A percentile compares a stretch with the other conserved stretches of the same genome.
Conservation (phyloP, 2,888 invertebrate species). For the Deladenus siricidicola region DNA sequence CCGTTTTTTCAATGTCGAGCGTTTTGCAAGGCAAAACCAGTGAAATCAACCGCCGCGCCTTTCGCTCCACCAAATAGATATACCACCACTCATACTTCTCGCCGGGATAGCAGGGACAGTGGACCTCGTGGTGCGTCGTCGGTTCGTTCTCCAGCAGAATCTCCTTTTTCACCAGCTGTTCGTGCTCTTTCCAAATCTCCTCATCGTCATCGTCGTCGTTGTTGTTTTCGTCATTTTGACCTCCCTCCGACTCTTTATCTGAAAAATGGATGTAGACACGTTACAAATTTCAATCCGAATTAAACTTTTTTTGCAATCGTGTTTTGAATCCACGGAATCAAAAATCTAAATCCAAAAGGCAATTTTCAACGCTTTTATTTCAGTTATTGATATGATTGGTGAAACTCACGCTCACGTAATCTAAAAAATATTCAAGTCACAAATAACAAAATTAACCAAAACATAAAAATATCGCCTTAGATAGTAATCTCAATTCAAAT, state of each 20-base stretch:
- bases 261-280: too few species aligned
- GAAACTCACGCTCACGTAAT: too few species aligned
- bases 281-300: not conserved
- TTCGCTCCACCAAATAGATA: slow-evolving; percentile 91
- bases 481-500: not conserved
- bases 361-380: too few species aligned
- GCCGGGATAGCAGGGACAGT: slow-evolving; percentile 88
- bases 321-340: too few species aligned
- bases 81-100: slow-evolving; percentile 97
- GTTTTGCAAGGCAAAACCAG: slow-evolving; percentile 88
- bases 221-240: slow-evolving; percentile 5
- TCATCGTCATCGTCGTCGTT: slow-evolving; percentile 42
- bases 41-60: slow-evolving; percentile 72
- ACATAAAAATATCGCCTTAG: not conserved
- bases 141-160: slow-evolving; percentile 32
- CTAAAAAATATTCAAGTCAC: too few species aligned
- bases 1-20: slow-evolving; percentile 69
- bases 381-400: too few species aligned
- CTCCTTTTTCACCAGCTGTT: slow-evolving; percentile 26
- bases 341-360: too few species aligned
- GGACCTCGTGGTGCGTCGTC: slow-evolving; percentile 61
- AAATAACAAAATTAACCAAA: not conserved
- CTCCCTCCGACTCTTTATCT: slow-evolving; percentile 4
- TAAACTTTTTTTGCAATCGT: not conserved
- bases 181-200: slow-evolving; percentile 38